These are phyloP conservation scores for Ophioderma brevispina DNA, from an alignment of 35 echinoderm and acorn worm species.

Conservation along the genomic window DNA sequence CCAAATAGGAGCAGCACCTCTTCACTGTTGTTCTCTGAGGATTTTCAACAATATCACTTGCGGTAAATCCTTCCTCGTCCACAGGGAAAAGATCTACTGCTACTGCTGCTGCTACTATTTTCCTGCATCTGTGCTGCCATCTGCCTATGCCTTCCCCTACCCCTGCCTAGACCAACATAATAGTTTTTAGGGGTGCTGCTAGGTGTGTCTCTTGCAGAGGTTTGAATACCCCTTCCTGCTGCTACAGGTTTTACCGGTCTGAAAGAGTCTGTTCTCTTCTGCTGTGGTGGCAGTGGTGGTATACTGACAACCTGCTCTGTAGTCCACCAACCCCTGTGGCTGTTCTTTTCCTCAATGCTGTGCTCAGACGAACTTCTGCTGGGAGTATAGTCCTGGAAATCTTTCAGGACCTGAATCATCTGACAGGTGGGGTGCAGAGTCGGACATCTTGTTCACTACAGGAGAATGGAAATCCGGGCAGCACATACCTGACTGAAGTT, in stretches of 20 bases:
- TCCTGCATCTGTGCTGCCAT: neutral
- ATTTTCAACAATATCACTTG: no score
- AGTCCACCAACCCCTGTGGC: neutral
- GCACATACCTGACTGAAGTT: neutral
- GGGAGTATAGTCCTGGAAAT: neutral
- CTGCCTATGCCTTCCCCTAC: neutral
- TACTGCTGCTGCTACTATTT: neutral
- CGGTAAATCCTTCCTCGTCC: neutral
- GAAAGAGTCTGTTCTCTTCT: neutral
- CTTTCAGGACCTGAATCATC: neutral
- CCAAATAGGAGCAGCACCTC: no score
- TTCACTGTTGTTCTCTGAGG: no score
- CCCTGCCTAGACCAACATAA: neutral
- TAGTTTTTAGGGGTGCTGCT: neutral
- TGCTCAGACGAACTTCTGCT: neutral
- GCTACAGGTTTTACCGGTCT: no score
- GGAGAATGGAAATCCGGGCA: neutral
- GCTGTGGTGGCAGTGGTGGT: neutral
- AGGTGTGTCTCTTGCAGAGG: no score
- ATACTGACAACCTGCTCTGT: neutral
- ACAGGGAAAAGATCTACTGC: neutral
- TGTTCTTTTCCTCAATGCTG: neutral
- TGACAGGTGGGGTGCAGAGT: neutral
- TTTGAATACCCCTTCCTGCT: no score
- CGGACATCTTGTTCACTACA: neutral